Base-by-base conservation (phyloP, 2,113 vertebrate genomes). In the Chlamydotis undulata region DNA sequence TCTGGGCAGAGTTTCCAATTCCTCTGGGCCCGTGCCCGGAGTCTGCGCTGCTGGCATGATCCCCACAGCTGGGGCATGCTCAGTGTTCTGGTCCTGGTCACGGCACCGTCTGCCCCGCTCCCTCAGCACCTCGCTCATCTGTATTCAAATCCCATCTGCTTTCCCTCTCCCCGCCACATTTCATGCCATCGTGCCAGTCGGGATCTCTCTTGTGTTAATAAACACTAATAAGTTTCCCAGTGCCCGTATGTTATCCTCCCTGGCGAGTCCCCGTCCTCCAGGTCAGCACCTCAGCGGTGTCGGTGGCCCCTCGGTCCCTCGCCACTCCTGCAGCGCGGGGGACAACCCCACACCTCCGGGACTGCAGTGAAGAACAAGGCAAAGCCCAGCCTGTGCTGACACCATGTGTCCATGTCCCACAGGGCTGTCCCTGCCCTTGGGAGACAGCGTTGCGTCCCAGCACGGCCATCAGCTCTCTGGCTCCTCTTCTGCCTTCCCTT, bases 201-300 rank as follows among this genome's bases (percentile, higher is more conserved):
- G 56, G 14, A 22, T 45, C 39, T 95, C 17, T 63, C 69, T 19
- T 2, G 6, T 69, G 31, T 37, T 59, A 59, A 43, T 87, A 16
- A 43, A 43, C 41, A 43, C 41, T 43, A 43, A 43, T 43, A 17
- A 17, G 26, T 43, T 59, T 49, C 61, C 63, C 64, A 9, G 41
- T 25, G 14, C 12, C 47, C 76, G 7, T n/a, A 47, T 2, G 0
- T 70, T 5, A 1, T 37, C 29, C 16, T 57, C 19, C n/a, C 45
- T 16, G 52, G 4, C 9, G 23, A 39, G 10, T 37, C 45, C 15
- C 1, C 19, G 3, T 9, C 35, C 43, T 56, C 12, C n/a, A 59
- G 52, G 10, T 8, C 22, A 41, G 24, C 31, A 53, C 12, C 17
- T 78, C 22, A 6, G 64, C 19, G 2, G 15, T 19, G 8, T 7